Conservation (phyloP, 2,888 invertebrate genomes). For the Agriopis aurantiaria region DNA sequence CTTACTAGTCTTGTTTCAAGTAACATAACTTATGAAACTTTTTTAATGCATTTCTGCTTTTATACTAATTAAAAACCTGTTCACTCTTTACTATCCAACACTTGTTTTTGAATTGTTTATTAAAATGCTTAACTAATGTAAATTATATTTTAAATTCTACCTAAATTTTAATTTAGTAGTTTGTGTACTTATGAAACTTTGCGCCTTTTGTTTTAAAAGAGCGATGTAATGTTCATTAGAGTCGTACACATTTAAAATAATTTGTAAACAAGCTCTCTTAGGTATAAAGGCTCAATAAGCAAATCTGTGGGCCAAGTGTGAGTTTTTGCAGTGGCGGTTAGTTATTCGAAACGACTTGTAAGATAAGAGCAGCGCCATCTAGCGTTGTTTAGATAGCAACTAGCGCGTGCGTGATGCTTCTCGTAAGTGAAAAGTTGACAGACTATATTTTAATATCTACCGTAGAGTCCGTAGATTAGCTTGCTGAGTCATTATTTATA, state of each 20-base stretch:
- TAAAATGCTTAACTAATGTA: neutral
- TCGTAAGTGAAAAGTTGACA: too few relatives aligned
- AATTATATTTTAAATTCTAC: constrained; percentile 3
- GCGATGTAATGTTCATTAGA: constrained; percentile 64
- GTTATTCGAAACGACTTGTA: too few relatives aligned
- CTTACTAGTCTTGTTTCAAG: constrained; percentile 61
- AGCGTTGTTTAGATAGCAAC: too few relatives aligned
- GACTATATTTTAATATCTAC: too few relatives aligned
- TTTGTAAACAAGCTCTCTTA: constrained; percentile 23
- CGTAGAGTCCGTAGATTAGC: too few relatives aligned
- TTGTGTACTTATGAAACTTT: constrained; percentile 68
- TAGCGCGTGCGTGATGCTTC: too few relatives aligned
- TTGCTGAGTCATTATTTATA: too few relatives aligned
- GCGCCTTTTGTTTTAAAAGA: constrained; percentile 72
- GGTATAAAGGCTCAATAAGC: too few relatives aligned
- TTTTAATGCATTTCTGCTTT: constrained; percentile 70
- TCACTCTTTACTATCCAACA: constrained; percentile 8
- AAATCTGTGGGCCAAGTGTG: too few relatives aligned
- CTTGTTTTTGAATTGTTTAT: constrained; percentile 1
- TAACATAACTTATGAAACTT: constrained; percentile 49
- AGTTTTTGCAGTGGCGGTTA: too few relatives aligned
- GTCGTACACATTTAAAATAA: constrained; percentile 54
- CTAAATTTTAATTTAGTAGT: constrained; percentile 30
- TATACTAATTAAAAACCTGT: constrained; percentile 51
- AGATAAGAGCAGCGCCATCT: too few relatives aligned